These are phyloP conservation scores for Bombus pyrosoma DNA, from an alignment of 1,140 invertebrate species.

Conservation along the genomic window DNA sequence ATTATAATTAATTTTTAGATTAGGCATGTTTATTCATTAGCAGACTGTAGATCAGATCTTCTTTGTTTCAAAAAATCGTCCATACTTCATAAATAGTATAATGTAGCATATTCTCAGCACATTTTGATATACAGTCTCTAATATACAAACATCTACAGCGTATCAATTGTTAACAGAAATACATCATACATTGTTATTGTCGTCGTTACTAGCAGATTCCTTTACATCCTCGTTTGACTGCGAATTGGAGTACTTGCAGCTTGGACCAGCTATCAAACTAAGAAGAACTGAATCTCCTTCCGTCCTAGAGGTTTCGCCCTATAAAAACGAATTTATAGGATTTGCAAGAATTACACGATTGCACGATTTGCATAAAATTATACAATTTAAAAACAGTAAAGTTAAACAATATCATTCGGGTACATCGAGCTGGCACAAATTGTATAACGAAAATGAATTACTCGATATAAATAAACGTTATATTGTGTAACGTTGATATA, in stretches of 20 bases:
- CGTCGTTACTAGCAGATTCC: not conserved
- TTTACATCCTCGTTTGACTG: not conserved
- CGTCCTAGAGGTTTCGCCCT: not conserved
- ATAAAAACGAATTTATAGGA: not conserved
- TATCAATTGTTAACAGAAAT: not conserved
- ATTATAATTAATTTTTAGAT: not conserved
- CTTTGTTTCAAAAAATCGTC: not conserved
- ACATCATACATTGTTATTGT: constrained; percentile 46
- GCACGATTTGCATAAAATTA: too few species aligned
- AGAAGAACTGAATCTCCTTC: not conserved
- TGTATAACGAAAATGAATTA: not conserved
- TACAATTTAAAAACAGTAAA: too few species aligned
- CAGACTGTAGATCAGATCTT: not conserved
- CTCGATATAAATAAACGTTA: too few species aligned
- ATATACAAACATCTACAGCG: not conserved
- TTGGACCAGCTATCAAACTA: constrained; percentile 5
- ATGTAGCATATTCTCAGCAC: too few species aligned
- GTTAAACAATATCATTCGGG: too few species aligned
- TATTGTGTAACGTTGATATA: not conserved
- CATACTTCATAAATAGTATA: too few species aligned
- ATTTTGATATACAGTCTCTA: not conserved
- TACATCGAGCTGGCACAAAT: not conserved
- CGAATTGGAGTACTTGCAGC: not conserved
- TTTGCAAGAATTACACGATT: not conserved
- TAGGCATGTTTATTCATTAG: not conserved